A percentile compares a stretch with the other conserved stretches of the same genome.
These are phyloP conservation scores for Sprattus sprattus DNA, from an alignment of 2,113 vertebrate species.

Conservation along the genomic window DNA sequence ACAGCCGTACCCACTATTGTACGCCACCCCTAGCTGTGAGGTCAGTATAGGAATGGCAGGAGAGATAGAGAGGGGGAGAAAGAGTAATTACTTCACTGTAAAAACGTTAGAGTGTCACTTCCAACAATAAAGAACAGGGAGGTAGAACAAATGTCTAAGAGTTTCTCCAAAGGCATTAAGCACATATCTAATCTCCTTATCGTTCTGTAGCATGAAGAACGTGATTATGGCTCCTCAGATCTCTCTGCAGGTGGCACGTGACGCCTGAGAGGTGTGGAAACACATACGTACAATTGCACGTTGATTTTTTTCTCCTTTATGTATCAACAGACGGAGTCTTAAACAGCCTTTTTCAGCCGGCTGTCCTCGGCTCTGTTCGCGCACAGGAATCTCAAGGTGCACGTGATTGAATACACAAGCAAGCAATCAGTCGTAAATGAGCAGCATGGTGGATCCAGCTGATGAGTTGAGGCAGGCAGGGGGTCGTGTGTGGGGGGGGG, in stretches of 20 bases:
- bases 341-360: background rate
- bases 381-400: background rate
- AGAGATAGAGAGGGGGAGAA: background rate
- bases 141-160: conserved; percentile 12
- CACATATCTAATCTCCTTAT: background rate
- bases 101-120: conserved; percentile 7
- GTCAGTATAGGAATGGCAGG: background rate
- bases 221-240: background rate
- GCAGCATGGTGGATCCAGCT: conserved; percentile 7
- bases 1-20: too few species aligned
- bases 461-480: background rate
- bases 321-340: background rate
- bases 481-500: background rate
- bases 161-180: background rate
- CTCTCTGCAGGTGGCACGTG: background rate
- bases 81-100: background rate
- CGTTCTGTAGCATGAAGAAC: background rate
- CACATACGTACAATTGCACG: background rate
- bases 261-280: background rate
- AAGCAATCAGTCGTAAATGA: conserved; percentile 5
- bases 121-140: background rate
- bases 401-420: conserved; percentile 7
- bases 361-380: background rate
- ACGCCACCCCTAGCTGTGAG: background rate
- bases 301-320: background rate